Evolutionary conservation across 2,888 invertebrate species (phyloP).

Genomic region (Pristionchus exspectatus): DNA sequence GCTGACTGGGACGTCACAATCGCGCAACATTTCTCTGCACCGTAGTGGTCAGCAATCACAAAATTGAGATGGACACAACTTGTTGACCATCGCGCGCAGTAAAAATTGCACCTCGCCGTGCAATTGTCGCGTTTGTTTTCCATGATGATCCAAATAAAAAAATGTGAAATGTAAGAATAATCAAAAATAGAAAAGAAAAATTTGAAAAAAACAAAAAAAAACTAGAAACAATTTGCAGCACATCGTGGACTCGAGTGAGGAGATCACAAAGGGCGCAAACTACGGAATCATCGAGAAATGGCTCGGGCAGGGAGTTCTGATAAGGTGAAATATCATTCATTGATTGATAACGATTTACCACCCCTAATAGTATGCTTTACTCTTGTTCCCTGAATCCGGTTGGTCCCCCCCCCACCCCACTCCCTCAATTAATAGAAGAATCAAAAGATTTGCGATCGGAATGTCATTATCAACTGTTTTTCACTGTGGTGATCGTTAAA

Average conservation of each 20-base stretch:
- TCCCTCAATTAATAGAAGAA: background rate
- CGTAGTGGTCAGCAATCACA: too few relatives aligned
- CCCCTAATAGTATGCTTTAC: background rate
- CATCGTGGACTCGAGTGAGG: slow-evolving; percentile 63
- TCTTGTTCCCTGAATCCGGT: background rate
- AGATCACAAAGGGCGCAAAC: slow-evolving; percentile 79
- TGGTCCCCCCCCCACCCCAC: too few relatives aligned
- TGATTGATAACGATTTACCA: too few relatives aligned
- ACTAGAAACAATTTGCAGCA: background rate
- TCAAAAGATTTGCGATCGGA: background rate
- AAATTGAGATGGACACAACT: too few relatives aligned
- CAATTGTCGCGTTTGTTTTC: background rate
- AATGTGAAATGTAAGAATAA: too few relatives aligned
- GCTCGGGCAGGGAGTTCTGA: slow-evolving; percentile 15
- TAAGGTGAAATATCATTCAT: background rate
- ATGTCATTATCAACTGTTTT: background rate
- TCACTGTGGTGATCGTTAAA: background rate
- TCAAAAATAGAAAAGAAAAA: too few relatives aligned
- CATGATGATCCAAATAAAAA: too few relatives aligned
- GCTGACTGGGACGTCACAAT: too few relatives aligned
- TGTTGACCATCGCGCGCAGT: background rate
- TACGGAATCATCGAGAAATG: slow-evolving; percentile 77
- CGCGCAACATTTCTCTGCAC: too few relatives aligned
- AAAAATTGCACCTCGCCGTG: background rate
- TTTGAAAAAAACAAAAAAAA: too few relatives aligned